Evolutionary conservation across 2,888 invertebrate species (phyloP), one percentile per base, ranked within the genome.

Genomic region (Pegoplata infirma): DNA sequence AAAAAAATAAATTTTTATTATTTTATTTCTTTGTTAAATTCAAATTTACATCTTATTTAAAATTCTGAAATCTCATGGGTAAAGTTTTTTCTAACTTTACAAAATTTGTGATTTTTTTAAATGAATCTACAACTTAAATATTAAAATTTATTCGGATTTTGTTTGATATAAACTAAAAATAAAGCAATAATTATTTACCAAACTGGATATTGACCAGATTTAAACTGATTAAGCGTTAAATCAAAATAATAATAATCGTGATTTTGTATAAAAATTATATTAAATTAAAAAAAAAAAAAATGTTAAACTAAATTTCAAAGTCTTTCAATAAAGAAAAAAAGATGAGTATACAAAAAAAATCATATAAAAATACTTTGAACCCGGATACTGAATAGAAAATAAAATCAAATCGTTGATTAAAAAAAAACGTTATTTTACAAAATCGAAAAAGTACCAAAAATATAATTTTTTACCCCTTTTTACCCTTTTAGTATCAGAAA

Each of bases 141-240:
- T 59, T 58, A 2, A 51, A 71, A 71, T 66, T 64, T 71, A 76
- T 71, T 64, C 56, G 12, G 32, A 10, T 56, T 23, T n/a, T n/a
- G n/a, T n/a, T n/a, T n/a, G n/a, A n/a, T 16, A 10, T 12, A 5
- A 49, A 36, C 28, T n/a, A 67, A 10, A 32, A n/a, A 61, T 36
- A 21, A 40, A 63, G 16, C 21, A 10, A 58, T 58, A 49, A 28
- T 3, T 49, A 21, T 19, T 49, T 49, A 49, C 3, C 19, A 40
- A 56, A 55, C 55, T 36, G 21, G 40, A 32, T 40, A 36, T 19
- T 40, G n/a, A 44, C 23, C 21, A 44, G 58, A 44, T 58, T 40
- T 23, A 40, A n/a, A 14, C 44, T 14, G 23, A 28, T 32, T 55
- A 17, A 55, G 44, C 7, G 32, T 58, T 44, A 5, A 5, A 25